Conservation (phyloP, 2,113 vertebrate species). For the Macaca fascicularis region T2T-MFA8v1.1 NC_088389.1:75096501-75097000, state of each 20-base stretch:
- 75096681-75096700: background rate
- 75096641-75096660: background rate
- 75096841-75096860: constrained; percentile 28
- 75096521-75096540: background rate
- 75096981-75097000: background rate
- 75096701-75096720: constrained; percentile 34
- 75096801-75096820: background rate
- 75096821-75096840: background rate
- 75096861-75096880: constrained; percentile 47
- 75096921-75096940: constrained; percentile 1
- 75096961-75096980: constrained; percentile 41
- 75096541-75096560: background rate
- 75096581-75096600: background rate
- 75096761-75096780: background rate
- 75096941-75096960: constrained; percentile 3
- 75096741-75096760: constrained; percentile 3
- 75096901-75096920: constrained; percentile 11
- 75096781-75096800: constrained; percentile 25
- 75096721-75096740: background rate
- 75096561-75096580: too few relatives aligned
- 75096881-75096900: constrained; percentile 53
- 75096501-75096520: background rate
- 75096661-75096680: background rate
- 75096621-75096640: background rate
- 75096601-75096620: background rate